Evolutionary conservation across 2,797 vertebrate genomes (phyloP).

Genomic region (Tamandua tetradactyla): DNA sequence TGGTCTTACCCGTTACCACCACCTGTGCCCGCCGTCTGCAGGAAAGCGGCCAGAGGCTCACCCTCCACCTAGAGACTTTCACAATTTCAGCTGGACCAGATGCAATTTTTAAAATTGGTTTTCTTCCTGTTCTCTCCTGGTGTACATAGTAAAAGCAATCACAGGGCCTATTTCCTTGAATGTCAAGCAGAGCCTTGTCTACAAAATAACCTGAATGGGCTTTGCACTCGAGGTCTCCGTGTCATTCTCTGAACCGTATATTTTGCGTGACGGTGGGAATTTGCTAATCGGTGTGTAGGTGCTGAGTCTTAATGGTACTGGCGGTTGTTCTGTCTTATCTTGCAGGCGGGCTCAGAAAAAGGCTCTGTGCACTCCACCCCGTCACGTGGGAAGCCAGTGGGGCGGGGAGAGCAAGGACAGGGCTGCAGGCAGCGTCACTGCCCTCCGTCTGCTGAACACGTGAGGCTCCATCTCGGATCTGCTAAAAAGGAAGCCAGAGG

Average conservation of each 20-base stretch:
- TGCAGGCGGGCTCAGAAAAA: no score
- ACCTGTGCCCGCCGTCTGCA: not conserved
- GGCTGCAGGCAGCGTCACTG: rapidly evolving
- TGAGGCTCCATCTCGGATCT: not conserved
- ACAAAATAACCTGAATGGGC: not conserved
- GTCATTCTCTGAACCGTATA: no score
- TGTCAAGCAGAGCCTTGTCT: not conserved
- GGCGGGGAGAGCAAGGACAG: not conserved
- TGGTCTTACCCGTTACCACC: no score
- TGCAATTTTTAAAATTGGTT: not conserved
- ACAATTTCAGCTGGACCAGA: not conserved
- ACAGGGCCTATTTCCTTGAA: not conserved
- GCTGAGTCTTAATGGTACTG: no score
- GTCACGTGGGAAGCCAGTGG: no score
- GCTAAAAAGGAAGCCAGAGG: not conserved
- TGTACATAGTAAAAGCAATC: slow-evolving; percentile 1
- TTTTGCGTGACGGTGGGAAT: no score
- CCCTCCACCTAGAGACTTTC: not conserved
- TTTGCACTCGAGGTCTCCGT: no score
- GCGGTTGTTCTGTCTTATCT: no score
- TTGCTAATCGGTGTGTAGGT: no score
- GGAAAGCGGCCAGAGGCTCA: not conserved
- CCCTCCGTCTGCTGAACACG: not conserved
- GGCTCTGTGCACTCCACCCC: no score
- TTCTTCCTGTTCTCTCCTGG: not conserved